Evolutionary conservation across 2,113 vertebrate genomes (phyloP).

Genomic region (Alouatta palliata): DNA sequence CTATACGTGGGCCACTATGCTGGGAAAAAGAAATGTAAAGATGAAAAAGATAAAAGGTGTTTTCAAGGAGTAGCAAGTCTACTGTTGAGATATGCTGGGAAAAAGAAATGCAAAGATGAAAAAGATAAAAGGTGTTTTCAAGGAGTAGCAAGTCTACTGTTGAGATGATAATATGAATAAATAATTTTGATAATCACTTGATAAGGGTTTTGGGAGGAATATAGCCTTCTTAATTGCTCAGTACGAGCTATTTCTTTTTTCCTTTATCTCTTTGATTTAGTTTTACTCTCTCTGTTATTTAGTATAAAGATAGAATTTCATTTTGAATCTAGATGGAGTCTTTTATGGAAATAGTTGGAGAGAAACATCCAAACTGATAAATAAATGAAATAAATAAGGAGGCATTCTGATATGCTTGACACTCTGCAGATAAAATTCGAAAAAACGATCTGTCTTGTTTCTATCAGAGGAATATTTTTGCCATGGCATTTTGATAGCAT

Average conservation of each 20-base stretch:
- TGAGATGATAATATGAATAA: not conserved
- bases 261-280: not conserved
- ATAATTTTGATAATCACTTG: not conserved
- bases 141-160: not conserved
- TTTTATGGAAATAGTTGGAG: not conserved
- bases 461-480: slow-evolving; percentile 14
- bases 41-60: not conserved
- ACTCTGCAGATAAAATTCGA: slow-evolving; percentile 36
- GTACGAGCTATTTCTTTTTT: not conserved
- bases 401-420: slow-evolving; percentile 4
- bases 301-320: not conserved
- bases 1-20: not conserved
- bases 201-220: not conserved
- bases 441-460: slow-evolving; percentile 39
- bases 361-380: slow-evolving; percentile 21
- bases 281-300: not conserved
- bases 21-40: not conserved
- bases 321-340: not conserved
- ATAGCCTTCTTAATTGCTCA: not conserved
- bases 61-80: not conserved
- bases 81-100: not conserved
- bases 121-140: not conserved
- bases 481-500: slow-evolving; percentile 66
- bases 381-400: slow-evolving; percentile 46
- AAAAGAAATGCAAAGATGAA: not conserved